Percentiles rank a stretch among this genome's conserved stretches.
Conservation (phyloP, 2,888 invertebrate species). For the Lordiphosa andalusiaca region DNA sequence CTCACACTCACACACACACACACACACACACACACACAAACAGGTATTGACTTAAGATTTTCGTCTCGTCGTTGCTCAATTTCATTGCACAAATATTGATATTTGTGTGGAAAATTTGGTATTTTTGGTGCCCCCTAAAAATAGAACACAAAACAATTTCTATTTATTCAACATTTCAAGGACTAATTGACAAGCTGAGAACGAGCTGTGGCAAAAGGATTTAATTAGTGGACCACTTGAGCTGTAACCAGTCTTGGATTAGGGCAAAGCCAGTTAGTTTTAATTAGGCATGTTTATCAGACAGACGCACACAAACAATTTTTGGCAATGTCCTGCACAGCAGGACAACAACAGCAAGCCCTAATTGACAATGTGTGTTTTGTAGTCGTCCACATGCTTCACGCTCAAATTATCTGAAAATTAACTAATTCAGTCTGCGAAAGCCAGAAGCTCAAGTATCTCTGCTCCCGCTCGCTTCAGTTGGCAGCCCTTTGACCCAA, state of each 20-base stretch:
- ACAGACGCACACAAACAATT: conserved; percentile 32
- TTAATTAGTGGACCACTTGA: conserved; percentile 50
- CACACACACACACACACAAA: background rate
- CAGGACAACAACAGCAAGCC: conserved; percentile 29
- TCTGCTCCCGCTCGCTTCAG: conserved; percentile 11
- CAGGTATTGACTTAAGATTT: conserved; percentile 5
- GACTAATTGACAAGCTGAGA: conserved; percentile 63
- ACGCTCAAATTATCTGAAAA: conserved; percentile 67
- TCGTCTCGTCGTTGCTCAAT: conserved; percentile 3
- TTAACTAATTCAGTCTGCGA: conserved; percentile 52
- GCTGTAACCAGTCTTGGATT: conserved; percentile 57
- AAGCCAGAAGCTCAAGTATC: conserved; percentile 25
- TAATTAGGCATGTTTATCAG: conserved; percentile 66
- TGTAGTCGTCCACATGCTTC: conserved; percentile 41
- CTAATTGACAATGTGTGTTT: conserved; percentile 59
- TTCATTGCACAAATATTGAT: conserved; percentile 12
- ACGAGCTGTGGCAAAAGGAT: conserved; percentile 50
- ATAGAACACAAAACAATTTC: conserved; percentile 11
- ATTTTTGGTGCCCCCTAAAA: conserved; percentile 4
- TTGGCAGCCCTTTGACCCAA: conserved; percentile 12
- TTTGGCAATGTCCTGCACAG: conserved; percentile 45
- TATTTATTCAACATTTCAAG: conserved; percentile 10
- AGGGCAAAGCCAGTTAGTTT: conserved; percentile 63
- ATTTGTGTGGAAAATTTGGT: conserved; percentile 18
- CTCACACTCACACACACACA: too few relatives aligned